Evolutionary conservation across 1,140 invertebrate species (phyloP), one percentile per base, ranked within the genome.

Genomic region (Hyposmocoma kahamanoa): DNA sequence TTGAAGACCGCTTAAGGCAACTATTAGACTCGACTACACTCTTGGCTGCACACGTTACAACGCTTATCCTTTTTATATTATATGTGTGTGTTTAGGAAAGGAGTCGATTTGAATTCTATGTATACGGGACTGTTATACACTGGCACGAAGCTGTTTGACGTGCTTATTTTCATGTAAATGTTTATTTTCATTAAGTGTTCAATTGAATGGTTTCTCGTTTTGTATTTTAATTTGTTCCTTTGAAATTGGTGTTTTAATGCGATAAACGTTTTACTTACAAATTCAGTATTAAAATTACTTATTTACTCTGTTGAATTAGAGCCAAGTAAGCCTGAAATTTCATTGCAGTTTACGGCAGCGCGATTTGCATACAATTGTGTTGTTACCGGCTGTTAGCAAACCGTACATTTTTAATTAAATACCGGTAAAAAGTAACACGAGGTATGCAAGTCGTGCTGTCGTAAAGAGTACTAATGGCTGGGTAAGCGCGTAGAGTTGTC

Each of bases 61-160:
- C 59, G 81, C 79, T 85, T 85, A 70, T 71, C 83, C 79, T 83
- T 84, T 72, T n/a, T n/a, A n/a, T n/a, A n/a, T n/a, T n/a, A n/a
- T 75, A 83, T 84, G 60, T 84, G 64, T 81, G 62, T 84, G 79
- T 80, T 81, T 80, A 81, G 76, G 77, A 67, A 65, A 70, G 59
- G 64, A 67, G 66, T 55, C 56, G 62, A 72, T 70, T 72, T 54
- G 59, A 60, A 56, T 62, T 77, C 56, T 80, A 70, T 81, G 72
- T 79, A 59, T 66, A 67, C 53, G 53, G 74, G 65, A 73, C 52
- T 69, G 68, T 78, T 22, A 62, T 63, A 76, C 69, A 75, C 78
- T 80, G 56, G 73, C 77, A 83, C 81, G 79, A 84, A 74, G 74
- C 79, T 84, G 74, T 84, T 84, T 83, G 77, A 82, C 79, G 81